Conservation (phyloP, 1,140 invertebrate species). For the Bactericera cockerelli region DNA sequence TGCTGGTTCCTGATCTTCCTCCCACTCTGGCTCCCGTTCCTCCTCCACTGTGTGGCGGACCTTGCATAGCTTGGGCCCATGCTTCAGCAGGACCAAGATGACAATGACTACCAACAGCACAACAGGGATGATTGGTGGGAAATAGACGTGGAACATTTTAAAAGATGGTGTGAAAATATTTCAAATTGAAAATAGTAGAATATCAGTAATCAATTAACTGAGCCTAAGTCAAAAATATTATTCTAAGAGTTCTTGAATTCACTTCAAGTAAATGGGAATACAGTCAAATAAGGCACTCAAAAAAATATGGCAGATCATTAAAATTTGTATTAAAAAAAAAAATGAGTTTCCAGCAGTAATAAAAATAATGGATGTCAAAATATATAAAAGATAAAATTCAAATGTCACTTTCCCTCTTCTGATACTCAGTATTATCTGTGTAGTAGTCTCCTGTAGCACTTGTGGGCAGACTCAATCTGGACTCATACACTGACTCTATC, state of each 20-base stretch:
- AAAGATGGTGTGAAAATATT: slow-evolving; percentile 25
- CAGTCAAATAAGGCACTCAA: too few relatives aligned
- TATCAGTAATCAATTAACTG: too few relatives aligned
- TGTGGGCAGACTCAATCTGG: slow-evolving; percentile 22
- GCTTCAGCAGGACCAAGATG: slow-evolving; percentile 55
- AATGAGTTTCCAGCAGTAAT: too few relatives aligned
- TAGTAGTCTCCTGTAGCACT: slow-evolving; percentile 35
- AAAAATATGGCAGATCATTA: too few relatives aligned
- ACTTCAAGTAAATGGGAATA: too few relatives aligned
- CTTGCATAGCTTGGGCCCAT: slow-evolving; percentile 47
- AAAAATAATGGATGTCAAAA: slow-evolving; percentile 12
- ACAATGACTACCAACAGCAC: slow-evolving; percentile 52
- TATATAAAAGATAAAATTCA: slow-evolving; percentile 31
- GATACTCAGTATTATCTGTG: slow-evolving; percentile 54
- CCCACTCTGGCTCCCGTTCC: slow-evolving; percentile 41
- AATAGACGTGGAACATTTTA: slow-evolving; percentile 51
- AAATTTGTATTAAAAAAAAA: too few relatives aligned
- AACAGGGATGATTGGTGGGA: slow-evolving; percentile 52
- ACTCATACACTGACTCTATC: slow-evolving; percentile 11
- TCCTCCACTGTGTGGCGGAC: slow-evolving; percentile 43
- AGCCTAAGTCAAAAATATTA: too few relatives aligned
- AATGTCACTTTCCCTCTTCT: slow-evolving; percentile 66
- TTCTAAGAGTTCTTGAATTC: too few relatives aligned
- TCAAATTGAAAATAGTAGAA: too few relatives aligned
- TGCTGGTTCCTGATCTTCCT: slow-evolving; percentile 38